Evolutionary conservation across 2,113 vertebrate genomes (phyloP).

Genomic region (Myotis yumanensis): DNA sequence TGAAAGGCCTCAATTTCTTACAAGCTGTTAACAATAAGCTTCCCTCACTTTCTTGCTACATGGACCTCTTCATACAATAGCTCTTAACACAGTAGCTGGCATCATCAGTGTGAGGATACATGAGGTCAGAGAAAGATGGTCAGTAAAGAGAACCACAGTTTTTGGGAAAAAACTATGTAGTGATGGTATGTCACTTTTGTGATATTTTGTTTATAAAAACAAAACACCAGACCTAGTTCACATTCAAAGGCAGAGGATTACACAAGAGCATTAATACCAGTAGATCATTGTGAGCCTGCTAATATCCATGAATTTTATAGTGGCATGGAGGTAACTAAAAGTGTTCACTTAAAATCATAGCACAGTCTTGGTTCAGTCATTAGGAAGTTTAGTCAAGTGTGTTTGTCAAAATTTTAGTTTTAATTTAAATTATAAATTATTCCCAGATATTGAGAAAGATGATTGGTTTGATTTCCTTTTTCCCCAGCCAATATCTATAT

Average conservation of each 20-base stretch:
- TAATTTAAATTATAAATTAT: slow-evolving; percentile 1
- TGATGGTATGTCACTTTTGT: background rate
- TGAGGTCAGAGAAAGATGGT: background rate
- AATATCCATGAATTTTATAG: background rate
- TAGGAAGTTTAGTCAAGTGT: background rate
- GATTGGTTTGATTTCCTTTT: background rate
- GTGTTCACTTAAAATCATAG: background rate
- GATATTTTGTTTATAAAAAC: background rate
- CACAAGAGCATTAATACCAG: background rate
- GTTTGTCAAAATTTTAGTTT: background rate
- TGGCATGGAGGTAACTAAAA: background rate
- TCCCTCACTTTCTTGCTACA: background rate
- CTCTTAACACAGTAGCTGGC: background rate
- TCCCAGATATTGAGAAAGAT: background rate
- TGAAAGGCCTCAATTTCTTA: background rate
- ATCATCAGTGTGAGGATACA: background rate
- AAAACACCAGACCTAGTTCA: background rate
- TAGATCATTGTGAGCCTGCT: background rate
- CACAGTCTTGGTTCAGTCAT: background rate
- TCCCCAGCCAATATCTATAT: background rate
- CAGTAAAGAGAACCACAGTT: background rate
- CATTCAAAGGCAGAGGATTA: background rate
- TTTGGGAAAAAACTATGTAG: background rate
- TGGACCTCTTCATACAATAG: background rate
- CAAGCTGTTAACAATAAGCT: background rate